A percentile compares a stretch with the other conserved stretches of the same genome.
Conservation (phyloP, 1,140 invertebrate genomes). For the Drosophila lini region DNA sequence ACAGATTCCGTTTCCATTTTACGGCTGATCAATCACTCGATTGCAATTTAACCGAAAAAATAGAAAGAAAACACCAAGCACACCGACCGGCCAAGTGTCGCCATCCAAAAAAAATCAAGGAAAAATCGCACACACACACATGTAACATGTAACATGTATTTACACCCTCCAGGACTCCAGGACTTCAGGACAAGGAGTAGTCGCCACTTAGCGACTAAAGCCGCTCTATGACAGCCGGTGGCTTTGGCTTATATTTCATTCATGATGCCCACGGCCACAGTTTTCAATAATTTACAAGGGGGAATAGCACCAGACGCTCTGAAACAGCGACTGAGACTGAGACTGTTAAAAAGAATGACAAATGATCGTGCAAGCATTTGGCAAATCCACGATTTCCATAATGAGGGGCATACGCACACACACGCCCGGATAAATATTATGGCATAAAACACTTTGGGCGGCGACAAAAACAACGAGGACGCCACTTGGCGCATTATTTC, state of each 20-base stretch:
- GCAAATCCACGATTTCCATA: slow-evolving; percentile 82
- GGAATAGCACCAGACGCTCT: slow-evolving; percentile 39
- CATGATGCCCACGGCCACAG: slow-evolving; percentile 59
- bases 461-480: slow-evolving; percentile 30
- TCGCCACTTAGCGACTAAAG: slow-evolving; percentile 65
- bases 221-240: slow-evolving; percentile 61
- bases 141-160: not conserved
- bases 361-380: slow-evolving; percentile 83
- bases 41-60: slow-evolving; percentile 25
- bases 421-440: slow-evolving; percentile 74
- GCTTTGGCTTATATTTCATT: slow-evolving; percentile 75
- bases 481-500: slow-evolving; percentile 82
- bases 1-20: slow-evolving; percentile 38
- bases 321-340: slow-evolving; percentile 9
- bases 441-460: slow-evolving; percentile 78
- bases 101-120: slow-evolving; percentile 29
- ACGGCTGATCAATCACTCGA: slow-evolving; percentile 45
- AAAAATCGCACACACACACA: slow-evolving; percentile 26
- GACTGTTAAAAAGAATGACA: slow-evolving; percentile 79
- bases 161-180: not conserved
- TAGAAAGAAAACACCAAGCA: not conserved
- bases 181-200: slow-evolving; percentile 32
- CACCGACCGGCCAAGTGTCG: slow-evolving; percentile 11
- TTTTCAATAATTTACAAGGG: slow-evolving; percentile 73
- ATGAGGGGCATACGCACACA: slow-evolving; percentile 56